Evolutionary conservation across 1,140 invertebrate genomes (phyloP).

Genomic region (Oreohelix idahoensis): DNA sequence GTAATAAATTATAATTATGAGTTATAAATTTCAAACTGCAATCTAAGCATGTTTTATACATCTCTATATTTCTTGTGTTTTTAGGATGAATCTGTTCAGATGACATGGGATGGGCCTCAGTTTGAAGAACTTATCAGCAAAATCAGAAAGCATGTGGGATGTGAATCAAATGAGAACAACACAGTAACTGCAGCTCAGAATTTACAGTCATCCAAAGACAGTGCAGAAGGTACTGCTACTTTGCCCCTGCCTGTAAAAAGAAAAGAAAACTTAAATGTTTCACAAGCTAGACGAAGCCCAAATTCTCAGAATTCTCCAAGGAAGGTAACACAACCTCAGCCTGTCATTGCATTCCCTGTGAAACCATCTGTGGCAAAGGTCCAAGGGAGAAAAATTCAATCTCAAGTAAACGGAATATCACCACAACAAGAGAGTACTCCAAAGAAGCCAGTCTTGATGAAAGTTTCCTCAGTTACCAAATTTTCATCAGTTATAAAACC

Average conservation of each 20-base stretch:
- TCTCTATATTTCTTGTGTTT: not conserved
- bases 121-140: constrained; percentile 57
- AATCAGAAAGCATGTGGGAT: constrained; percentile 43
- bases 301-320: not conserved
- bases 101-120: constrained; percentile 54
- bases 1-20: no score
- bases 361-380: not conserved
- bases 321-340: not conserved
- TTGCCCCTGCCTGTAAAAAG: not conserved
- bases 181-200: not conserved
- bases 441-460: not conserved
- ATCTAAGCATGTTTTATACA: no score
- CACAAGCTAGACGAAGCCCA: not conserved
- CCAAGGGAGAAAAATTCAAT: not conserved
- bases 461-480: not conserved
- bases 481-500: not conserved
- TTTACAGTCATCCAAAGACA: not conserved
- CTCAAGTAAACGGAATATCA: not conserved
- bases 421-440: not conserved
- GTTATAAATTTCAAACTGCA: no score
- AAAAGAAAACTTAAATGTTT: not conserved
- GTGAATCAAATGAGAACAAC: not conserved
- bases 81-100: constrained; percentile 50
- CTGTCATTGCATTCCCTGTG: not conserved
- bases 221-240: no score